These are phyloP conservation scores for Macrotrachela quadricornifera DNA, from an alignment of 1,140 invertebrate species.

Conservation along the genomic window DNA sequence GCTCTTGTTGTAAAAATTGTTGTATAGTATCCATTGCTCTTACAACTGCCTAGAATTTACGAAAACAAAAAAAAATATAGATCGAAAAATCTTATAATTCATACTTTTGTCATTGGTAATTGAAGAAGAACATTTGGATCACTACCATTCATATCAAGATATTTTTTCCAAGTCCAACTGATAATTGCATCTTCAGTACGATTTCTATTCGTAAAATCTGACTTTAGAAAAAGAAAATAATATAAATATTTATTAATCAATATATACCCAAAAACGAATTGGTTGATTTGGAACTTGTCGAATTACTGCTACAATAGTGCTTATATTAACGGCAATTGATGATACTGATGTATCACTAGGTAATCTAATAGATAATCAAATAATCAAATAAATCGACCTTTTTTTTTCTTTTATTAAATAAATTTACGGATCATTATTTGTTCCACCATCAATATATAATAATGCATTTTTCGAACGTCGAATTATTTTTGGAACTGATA, in stretches of 20 bases:
- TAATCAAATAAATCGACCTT: constrained; percentile 8
- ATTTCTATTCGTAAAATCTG: constrained; percentile 14
- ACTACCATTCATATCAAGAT: constrained; percentile 10
- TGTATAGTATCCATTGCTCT: constrained; percentile 17
- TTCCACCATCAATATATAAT: constrained; percentile 18
- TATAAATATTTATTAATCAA: neutral
- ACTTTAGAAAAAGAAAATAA: constrained; percentile 9
- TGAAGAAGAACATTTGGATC: constrained; percentile 9
- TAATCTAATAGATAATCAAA: constrained; percentile 14
- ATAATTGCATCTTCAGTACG: constrained; percentile 16
- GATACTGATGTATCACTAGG: constrained; percentile 15
- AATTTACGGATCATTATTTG: constrained; percentile 11
- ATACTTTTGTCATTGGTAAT: constrained; percentile 23
- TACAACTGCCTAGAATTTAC: no score
- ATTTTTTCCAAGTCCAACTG: constrained; percentile 21
- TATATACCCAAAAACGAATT: constrained; percentile 15
- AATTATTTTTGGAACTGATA: constrained; percentile 17
- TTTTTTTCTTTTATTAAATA: neutral
- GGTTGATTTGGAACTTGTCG: constrained; percentile 21
- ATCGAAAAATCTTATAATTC: no score
- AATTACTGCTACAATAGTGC: constrained; percentile 14
- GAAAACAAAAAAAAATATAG: no score
- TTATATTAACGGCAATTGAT: constrained; percentile 14
- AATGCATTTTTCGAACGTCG: constrained; percentile 12
- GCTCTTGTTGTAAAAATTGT: neutral